These are phyloP conservation scores for Notothenia coriiceps DNA, from an alignment of 2,113 vertebrate genomes.

Conservation along the genomic window DNA sequence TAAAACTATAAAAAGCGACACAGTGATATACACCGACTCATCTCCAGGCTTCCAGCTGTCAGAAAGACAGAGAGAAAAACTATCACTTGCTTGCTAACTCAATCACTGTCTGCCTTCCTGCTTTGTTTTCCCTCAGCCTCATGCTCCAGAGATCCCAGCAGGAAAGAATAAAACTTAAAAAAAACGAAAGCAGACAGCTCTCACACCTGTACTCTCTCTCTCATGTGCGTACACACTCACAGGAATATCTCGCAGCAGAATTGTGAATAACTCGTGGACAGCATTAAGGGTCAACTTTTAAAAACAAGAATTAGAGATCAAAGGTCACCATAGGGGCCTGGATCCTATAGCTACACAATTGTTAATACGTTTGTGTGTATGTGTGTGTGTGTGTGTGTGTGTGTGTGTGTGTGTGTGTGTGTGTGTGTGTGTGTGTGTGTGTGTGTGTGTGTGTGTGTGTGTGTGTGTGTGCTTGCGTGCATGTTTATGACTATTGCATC, in stretches of 20 bases:
- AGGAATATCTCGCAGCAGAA: neutral
- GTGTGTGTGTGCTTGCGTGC: too few relatives aligned
- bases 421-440: too few relatives aligned
- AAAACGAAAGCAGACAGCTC: neutral
- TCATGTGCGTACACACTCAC: neutral
- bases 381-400: too few relatives aligned
- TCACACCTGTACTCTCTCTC: conserved; percentile 15
- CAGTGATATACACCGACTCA: conserved; percentile 21
- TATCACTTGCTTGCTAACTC: conserved; percentile 41
- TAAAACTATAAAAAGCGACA: conserved; percentile 31
- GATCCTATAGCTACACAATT: too few relatives aligned
- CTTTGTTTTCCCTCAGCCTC: conserved; percentile 35
- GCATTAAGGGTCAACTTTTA: conserved; percentile 11
- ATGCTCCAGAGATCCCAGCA: conserved; percentile 38
- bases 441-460: too few relatives aligned
- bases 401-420: too few relatives aligned
- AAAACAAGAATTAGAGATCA: conserved; percentile 39
- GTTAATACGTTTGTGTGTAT: too few relatives aligned
- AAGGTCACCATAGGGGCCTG: conserved; percentile 16
- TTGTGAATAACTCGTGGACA: conserved; percentile 2
- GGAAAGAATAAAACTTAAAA: conserved; percentile 9
- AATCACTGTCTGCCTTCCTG: conserved; percentile 29
- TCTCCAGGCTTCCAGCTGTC: conserved; percentile 25
- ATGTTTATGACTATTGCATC: neutral
- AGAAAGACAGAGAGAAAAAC: conserved; percentile 28